Conservation (phyloP, 2,797 vertebrate genomes). For the Yasuhikotakia modesta region DNA sequence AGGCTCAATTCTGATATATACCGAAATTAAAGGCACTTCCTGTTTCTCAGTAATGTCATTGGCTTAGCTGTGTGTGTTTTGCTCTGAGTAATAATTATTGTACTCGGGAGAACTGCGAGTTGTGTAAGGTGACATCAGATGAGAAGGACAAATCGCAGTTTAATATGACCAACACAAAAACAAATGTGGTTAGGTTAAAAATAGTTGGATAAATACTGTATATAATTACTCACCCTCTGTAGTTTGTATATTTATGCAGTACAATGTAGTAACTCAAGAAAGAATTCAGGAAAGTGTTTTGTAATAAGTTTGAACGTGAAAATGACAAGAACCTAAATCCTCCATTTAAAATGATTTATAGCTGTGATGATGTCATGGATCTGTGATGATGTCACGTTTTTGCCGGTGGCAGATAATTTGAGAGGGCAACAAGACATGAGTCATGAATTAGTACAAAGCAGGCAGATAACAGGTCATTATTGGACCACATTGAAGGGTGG, state of each 20-base stretch:
- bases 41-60: neutral
- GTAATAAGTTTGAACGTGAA: neutral
- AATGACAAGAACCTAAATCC: neutral
- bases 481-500: conserved; percentile 49
- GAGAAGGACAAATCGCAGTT: neutral
- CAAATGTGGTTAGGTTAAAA: neutral
- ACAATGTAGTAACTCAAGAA: neutral
- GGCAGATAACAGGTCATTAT: conserved; percentile 57
- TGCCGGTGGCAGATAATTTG: conserved; percentile 62
- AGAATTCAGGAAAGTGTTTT: neutral
- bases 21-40: neutral
- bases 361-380: conserved; percentile 37
- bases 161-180: neutral
- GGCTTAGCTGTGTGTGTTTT: neutral
- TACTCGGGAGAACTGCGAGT: neutral
- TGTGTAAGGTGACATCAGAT: conserved; percentile 11
- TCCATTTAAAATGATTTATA: neutral
- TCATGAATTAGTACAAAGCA: conserved; percentile 61
- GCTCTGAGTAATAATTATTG: neutral
- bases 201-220: neutral
- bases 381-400: conserved; percentile 55
- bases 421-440: conserved; percentile 64
- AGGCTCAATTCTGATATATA: neutral
- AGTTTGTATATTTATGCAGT: conserved; percentile 2
- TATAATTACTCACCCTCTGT: conserved; percentile 13